Base-by-base conservation (phyloP, 2,888 invertebrate genomes). In the Ormyrus nitidulus region DNA sequence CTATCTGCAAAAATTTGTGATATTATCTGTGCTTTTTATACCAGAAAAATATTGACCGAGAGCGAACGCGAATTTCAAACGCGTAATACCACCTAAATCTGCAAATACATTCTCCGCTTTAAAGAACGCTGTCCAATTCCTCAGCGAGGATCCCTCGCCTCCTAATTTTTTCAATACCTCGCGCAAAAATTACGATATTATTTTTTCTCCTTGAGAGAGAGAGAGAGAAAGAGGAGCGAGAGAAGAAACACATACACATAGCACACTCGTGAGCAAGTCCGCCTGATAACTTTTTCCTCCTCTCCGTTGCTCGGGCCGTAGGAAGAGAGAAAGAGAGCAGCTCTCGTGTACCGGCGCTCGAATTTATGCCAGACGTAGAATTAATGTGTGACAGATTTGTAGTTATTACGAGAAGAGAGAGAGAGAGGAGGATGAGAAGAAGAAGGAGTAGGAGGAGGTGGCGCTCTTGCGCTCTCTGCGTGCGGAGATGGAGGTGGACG, bases 351-450 rank as follows among this genome's bases (percentile, higher is more conserved):
- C 64, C 46, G 65, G 70, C 58, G 72, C 66, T 81, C 86, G 86
- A 90, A 90, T 89, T 90, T 89, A 90, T 89, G 89, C 89, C 85
- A 87, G 88, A 86, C 88, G 86, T 88, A 88, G 89, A 90, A 90
- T 90, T 89, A 90, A 90, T 89, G 90, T 86, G 88, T 88, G 90
- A 90, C 90, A 90, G 89, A 89, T 90, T 90, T 89, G 90, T 89
- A 78, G 81, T 75, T 78, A 78, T 78, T 77, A 72, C 62, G 56
- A 49, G 70, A 46, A 70, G 70, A 34, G 58, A 69, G 8, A 53
- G 13, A 58, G 44, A 72, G 48, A 54, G 19, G 19, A 34, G 10
- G 46, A 56, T 9, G 9, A 34, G 56, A 5, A 7, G 19, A 56
- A 13, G 48, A 19, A 64, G 49, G 62, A 8, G 34, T 34, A 34